Percentiles rank a stretch among this genome's conserved stretches.
phyloP scores from a whole-genome alignment of 2,113 vertebrate species.

The Saguinus midas region DNA sequence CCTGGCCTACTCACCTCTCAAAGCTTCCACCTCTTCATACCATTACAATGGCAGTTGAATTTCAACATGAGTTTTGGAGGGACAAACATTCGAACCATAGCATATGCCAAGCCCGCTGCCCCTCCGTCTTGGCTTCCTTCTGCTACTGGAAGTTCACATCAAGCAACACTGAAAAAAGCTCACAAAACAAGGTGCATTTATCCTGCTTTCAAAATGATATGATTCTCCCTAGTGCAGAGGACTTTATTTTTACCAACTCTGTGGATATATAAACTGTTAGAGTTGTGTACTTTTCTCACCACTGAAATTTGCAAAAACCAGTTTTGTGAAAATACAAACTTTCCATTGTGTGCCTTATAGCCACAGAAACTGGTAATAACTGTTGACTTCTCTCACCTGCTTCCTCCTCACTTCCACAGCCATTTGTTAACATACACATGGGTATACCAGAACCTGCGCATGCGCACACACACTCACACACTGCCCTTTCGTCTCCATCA shows the following conservation, averaged over 20 bases:
- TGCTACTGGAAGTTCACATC: not conserved
- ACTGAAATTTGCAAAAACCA: not conserved
- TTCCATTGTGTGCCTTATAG: rapidly evolving
- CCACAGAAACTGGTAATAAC: not conserved
- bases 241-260: not conserved
- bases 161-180: not conserved
- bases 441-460: not conserved
- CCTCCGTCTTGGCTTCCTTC: not conserved
- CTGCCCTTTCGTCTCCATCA: not conserved
- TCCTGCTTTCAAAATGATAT: not conserved
- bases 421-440: not conserved
- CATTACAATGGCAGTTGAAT: not conserved
- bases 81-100: not conserved
- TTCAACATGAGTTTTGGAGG: not conserved
- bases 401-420: not conserved
- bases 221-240: not conserved
- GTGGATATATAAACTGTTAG: not conserved
- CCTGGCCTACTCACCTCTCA: not conserved
- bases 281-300: not conserved
- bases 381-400: not conserved
- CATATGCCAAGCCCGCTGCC: not conserved
- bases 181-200: not conserved
- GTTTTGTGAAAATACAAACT: not conserved
- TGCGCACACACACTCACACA: too few relatives aligned
- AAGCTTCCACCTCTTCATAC: too few relatives aligned